Evolutionary conservation across 2,797 vertebrate genomes (phyloP).

Genomic region (Cynopterus sphinx): DNA sequence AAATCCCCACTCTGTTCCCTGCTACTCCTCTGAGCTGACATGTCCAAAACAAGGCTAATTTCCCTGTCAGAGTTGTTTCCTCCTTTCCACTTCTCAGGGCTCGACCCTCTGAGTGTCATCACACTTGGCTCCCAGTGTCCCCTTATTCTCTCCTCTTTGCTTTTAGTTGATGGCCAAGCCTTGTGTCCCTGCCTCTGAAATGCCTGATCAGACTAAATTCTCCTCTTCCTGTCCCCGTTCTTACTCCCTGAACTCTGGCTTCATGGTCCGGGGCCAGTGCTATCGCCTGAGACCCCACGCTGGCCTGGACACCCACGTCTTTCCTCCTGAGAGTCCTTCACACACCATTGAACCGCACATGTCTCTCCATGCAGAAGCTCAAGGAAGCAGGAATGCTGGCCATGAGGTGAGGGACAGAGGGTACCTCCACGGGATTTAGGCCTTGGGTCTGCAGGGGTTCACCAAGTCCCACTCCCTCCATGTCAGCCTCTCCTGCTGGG

Average conservation of each 20-base stretch:
- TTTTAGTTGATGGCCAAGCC: background rate
- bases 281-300: too few species aligned
- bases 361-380: background rate
- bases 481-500: background rate
- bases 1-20: background rate
- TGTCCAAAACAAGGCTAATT: background rate
- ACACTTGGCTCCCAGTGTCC: background rate
- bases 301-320: background rate
- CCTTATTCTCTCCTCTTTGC: background rate
- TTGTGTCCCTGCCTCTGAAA: background rate
- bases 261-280: background rate
- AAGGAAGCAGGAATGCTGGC: background rate
- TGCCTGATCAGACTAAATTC: background rate
- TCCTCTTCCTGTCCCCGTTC: background rate
- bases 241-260: background rate
- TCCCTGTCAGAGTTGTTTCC: background rate
- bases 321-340: background rate
- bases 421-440: background rate
- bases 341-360: background rate
- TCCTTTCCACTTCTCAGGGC: background rate
- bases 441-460: background rate
- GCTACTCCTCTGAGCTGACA: background rate
- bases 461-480: background rate
- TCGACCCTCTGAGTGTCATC: background rate
- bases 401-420: background rate